Evolutionary conservation across 1,140 invertebrate genomes (phyloP).

Genomic region (Hesperophylax magnus): DNA sequence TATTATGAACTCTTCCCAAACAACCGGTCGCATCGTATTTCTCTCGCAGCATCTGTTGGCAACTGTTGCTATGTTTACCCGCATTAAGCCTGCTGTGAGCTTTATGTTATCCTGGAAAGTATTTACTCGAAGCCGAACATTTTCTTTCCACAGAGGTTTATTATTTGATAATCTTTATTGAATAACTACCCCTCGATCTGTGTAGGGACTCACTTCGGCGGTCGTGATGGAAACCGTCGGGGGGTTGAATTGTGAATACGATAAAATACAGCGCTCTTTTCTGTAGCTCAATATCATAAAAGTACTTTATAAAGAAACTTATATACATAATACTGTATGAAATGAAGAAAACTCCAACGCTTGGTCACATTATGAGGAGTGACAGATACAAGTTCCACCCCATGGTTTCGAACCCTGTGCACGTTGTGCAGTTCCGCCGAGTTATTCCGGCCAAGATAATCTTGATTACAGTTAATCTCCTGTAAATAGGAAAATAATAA

Average conservation of each 20-base stretch:
- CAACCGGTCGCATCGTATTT: background rate
- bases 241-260: background rate
- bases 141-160: background rate
- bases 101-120: constrained; percentile 22
- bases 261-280: background rate
- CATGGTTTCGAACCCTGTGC: too few relatives aligned
- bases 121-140: too few relatives aligned
- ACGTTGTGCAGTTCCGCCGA: too few relatives aligned
- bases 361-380: too few relatives aligned
- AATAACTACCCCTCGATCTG: background rate
- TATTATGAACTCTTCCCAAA: background rate
- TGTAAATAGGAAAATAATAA: too few relatives aligned
- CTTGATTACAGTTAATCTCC: too few relatives aligned
- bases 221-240: background rate
- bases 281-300: too few relatives aligned
- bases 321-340: too few relatives aligned
- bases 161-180: constrained; percentile 1
- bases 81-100: constrained; percentile 29
- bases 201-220: background rate
- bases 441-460: too few relatives aligned
- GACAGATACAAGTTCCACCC: too few relatives aligned
- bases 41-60: constrained; percentile 50
- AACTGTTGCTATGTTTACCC: constrained; percentile 55
- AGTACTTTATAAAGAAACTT: too few relatives aligned
- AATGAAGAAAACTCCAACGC: too few relatives aligned